A percentile compares a stretch with the other conserved stretches of the same genome.
phyloP scores from a whole-genome alignment of 2,888 invertebrate species.

The Phrixothrix hirtus region DNA sequence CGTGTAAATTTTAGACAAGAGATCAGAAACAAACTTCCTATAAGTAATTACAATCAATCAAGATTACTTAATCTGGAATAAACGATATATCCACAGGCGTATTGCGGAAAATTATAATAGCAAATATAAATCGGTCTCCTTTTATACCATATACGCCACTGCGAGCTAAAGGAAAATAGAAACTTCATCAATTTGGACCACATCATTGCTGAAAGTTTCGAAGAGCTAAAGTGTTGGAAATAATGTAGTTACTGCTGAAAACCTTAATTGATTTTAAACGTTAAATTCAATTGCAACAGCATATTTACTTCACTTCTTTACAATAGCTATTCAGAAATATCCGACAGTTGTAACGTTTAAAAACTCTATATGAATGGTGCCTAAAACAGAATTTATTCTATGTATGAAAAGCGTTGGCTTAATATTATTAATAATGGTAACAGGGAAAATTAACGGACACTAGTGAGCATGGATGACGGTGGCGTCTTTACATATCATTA shows the following conservation, averaged over 20 bases:
- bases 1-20: constrained; percentile 53
- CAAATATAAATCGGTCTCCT: constrained; percentile 14
- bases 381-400: constrained; percentile 17
- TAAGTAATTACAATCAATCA: constrained; percentile 57
- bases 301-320: too few species aligned
- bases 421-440: constrained; percentile 45
- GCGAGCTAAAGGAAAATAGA: constrained; percentile 5
- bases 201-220: too few species aligned
- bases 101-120: constrained; percentile 27
- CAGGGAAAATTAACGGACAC: constrained; percentile 41
- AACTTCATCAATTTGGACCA: constrained; percentile 9
- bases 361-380: too few species aligned
- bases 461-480: constrained; percentile 39
- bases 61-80: constrained; percentile 44
- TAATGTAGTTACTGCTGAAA: too few species aligned
- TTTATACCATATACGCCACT: too few species aligned
- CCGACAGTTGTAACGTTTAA: too few species aligned
- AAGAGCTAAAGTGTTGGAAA: too few species aligned
- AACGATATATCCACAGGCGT: constrained; percentile 34
- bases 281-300: too few species aligned
- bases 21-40: constrained; percentile 56
- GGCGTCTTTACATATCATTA: constrained; percentile 56
- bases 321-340: too few species aligned
- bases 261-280: too few species aligned
- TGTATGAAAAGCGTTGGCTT: constrained; percentile 31